Evolutionary conservation across 2,797 vertebrate genomes (phyloP).

Genomic region (Tinamus major): DNA sequence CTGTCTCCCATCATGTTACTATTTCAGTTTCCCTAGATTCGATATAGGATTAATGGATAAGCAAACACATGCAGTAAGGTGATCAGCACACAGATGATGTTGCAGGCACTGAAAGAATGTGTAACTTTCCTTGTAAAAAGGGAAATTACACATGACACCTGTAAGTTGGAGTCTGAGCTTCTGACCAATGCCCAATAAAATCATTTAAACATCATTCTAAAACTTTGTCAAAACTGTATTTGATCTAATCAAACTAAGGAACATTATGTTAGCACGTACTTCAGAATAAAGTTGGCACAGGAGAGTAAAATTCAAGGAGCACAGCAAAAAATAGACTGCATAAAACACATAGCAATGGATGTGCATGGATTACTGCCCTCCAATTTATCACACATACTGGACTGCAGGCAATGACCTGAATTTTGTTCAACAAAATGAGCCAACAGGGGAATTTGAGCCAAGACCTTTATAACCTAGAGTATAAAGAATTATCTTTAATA

Average conservation of each 20-base stretch:
- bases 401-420: slow-evolving; percentile 7
- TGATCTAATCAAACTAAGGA: neutral
- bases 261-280: neutral
- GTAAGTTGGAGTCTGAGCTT: neutral
- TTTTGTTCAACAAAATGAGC: slow-evolving; percentile 18
- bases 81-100: neutral
- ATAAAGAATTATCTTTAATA: slow-evolving; percentile 1
- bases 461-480: neutral
- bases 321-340: neutral
- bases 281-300: neutral
- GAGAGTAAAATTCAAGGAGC: neutral
- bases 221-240: neutral
- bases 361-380: neutral
- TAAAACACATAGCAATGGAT: neutral
- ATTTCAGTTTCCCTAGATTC: neutral
- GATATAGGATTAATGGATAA: neutral
- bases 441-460: neutral
- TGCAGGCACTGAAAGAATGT: neutral
- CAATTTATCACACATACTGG: neutral
- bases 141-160: neutral
- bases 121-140: neutral
- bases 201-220: neutral
- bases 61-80: neutral
- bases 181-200: neutral
- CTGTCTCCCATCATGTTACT: neutral